Base-by-base conservation (phyloP, 2,113 vertebrate species). In the Menidia beryllina region DNA sequence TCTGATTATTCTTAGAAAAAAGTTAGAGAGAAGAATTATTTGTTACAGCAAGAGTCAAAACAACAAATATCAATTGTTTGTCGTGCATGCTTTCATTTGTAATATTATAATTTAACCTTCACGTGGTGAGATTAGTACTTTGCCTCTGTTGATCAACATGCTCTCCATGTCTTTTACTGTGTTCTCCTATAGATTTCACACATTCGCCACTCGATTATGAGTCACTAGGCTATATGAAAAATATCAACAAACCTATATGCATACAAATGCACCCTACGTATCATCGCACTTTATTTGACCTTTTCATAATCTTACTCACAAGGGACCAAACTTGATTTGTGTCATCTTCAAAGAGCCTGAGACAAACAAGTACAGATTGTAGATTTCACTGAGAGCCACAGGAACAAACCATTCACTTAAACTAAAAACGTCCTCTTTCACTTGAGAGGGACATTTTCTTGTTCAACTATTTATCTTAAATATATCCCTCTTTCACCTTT, bases 161-260 rank as follows among this genome's bases (percentile, higher is more conserved):
- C 47, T 60, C 50, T 20, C 55, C 21, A 7, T 67, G 45, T 48
- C 65, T 68, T 90, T 90, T 86, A 59, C 89, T 86, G 90, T 83
- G 81, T 90, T 89, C 43, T 82, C 76, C 70, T 63, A 69, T 68
- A 82, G 49, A 68, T 66, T 69, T 69, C 60, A 63, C 60, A 79
- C 45, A 7, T 75, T 23, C 48, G 56, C 47, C 72, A 75, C 63
- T 34, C 30, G 10, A 6, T 34, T 3, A 34, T 34, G 30, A 69
- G 66, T 75, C 75, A 25, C 67, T 49, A 58, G 43, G 49, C 41
- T 41, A 8, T 52, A 39, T 38, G 62, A 75, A 58, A 69, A 66
- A 34, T 8, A 5, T 6, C 7, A 83, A 80, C 58, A 82, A 52
- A 64, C 50, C 24, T 25, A 38, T 25, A 67, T 43, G 30, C 56